A percentile compares a stretch with the other conserved stretches of the same genome.
Conservation (phyloP, 2,888 invertebrate genomes). For the Xanthorhoe designata region DNA sequence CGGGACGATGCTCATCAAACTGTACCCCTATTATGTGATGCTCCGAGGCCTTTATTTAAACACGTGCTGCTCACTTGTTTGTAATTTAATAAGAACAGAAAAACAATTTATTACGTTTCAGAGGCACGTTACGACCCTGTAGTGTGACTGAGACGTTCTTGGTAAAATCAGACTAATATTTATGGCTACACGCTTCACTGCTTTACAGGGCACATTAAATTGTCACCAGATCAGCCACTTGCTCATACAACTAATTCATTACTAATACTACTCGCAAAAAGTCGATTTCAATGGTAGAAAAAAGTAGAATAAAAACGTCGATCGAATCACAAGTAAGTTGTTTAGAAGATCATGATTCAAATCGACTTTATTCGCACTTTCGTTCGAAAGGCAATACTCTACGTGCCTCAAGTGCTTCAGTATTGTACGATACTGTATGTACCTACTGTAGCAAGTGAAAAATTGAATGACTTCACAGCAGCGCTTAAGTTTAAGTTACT, state of each 20-base stretch:
- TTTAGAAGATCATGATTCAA: slow-evolving; percentile 13
- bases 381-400: slow-evolving; percentile 33
- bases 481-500: too few relatives aligned
- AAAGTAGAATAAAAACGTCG: background rate
- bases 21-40: slow-evolving; percentile 44
- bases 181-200: too few relatives aligned
- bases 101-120: too few relatives aligned
- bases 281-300: background rate
- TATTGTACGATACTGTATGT: slow-evolving; percentile 7
- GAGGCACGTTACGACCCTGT: too few relatives aligned
- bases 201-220: too few relatives aligned
- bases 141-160: too few relatives aligned
- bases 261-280: background rate
- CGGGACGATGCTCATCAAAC: slow-evolving; percentile 44
- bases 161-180: too few relatives aligned
- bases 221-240: too few relatives aligned
- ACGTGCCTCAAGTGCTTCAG: slow-evolving; percentile 30
- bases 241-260: too few relatives aligned
- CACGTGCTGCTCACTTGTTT: slow-evolving; percentile 41
- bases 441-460: slow-evolving; percentile 26
- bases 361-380: slow-evolving; percentile 26
- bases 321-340: slow-evolving; percentile 11
- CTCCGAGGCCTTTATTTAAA: slow-evolving; percentile 41
- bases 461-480: slow-evolving; percentile 14
- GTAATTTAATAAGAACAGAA: slow-evolving; percentile 14